These are phyloP conservation scores for Charanyca ferruginea DNA, from an alignment of 2,888 invertebrate genomes.

Conservation along the genomic window DNA sequence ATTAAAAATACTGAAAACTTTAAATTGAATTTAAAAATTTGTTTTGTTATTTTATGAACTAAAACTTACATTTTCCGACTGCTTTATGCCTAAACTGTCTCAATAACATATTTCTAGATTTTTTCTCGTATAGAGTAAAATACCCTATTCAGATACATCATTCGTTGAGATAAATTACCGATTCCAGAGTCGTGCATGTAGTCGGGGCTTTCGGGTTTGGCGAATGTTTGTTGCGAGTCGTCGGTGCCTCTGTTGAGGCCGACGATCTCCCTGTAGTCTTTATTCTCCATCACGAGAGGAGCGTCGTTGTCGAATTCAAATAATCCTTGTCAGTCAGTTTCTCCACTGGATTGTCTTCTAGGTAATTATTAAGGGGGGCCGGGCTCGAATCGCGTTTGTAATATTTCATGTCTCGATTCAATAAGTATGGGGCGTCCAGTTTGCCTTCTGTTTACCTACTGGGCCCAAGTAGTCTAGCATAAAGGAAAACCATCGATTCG, in stretches of 20 bases:
- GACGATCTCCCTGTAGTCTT: constrained; percentile 87
- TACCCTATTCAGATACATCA: too few species aligned
- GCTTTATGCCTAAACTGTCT: too few species aligned
- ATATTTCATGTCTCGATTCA: constrained; percentile 83
- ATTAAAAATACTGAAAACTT: too few species aligned
- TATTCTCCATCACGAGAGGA: constrained; percentile 88
- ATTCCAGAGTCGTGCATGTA: constrained; percentile 91
- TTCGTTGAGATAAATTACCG: constrained; percentile 71
- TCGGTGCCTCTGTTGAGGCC: constrained; percentile 89
- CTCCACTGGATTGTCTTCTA: constrained; percentile 86
- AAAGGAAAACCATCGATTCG: too few species aligned
- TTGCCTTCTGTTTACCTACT: too few species aligned
- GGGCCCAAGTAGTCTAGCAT: too few species aligned
- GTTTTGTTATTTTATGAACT: too few species aligned
- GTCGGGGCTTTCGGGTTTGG: constrained; percentile 89
- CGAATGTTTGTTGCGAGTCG: constrained; percentile 88
- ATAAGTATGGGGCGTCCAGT: constrained; percentile 84
- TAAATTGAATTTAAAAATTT: too few species aligned
- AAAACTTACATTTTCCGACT: too few species aligned
- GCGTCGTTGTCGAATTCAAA: constrained; percentile 92
- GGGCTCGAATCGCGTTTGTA: constrained; percentile 81
- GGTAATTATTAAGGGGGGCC: constrained; percentile 73
- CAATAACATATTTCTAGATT: too few species aligned
- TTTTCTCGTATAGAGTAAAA: too few species aligned
- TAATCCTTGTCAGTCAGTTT: constrained; percentile 84